Evolutionary conservation across 2,113 vertebrate genomes (phyloP).

Genomic region (Chaetorhynchus papuensis): DNA sequence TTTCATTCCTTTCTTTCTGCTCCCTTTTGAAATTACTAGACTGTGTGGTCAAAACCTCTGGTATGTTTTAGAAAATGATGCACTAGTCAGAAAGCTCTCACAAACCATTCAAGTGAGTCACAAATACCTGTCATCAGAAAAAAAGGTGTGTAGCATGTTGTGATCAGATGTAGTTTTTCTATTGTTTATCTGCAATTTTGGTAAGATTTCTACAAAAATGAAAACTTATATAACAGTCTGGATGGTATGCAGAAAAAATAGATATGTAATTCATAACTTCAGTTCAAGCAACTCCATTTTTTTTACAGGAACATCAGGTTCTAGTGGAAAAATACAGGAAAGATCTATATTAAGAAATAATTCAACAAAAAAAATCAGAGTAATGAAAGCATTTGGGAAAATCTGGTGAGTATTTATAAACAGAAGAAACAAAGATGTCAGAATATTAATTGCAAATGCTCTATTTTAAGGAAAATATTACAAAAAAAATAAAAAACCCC

Average conservation of each 20-base stretch:
- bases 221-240: not conserved
- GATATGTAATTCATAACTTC: not conserved
- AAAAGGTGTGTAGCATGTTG: rapidly evolving
- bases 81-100: not conserved
- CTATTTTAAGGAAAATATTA: not conserved
- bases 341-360: not conserved
- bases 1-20: not conserved
- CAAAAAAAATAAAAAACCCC: rapidly evolving
- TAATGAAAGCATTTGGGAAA: not conserved
- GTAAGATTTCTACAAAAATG: not conserved
- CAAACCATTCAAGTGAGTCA: not conserved
- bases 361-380: not conserved
- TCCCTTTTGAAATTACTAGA: not conserved
- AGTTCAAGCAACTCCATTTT: not conserved
- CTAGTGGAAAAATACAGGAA: not conserved
- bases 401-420: not conserved
- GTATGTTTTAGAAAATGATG: not conserved
- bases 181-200: not conserved
- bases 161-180: not conserved
- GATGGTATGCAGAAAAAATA: not conserved
- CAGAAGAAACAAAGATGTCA: not conserved
- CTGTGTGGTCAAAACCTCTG: not conserved
- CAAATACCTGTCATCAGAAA: not conserved
- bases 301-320: not conserved
- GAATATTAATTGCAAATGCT: not conserved